These are phyloP conservation scores for Odocoileus virginianus DNA, from an alignment of 2,113 vertebrate genomes.

Conservation along the genomic window DNA sequence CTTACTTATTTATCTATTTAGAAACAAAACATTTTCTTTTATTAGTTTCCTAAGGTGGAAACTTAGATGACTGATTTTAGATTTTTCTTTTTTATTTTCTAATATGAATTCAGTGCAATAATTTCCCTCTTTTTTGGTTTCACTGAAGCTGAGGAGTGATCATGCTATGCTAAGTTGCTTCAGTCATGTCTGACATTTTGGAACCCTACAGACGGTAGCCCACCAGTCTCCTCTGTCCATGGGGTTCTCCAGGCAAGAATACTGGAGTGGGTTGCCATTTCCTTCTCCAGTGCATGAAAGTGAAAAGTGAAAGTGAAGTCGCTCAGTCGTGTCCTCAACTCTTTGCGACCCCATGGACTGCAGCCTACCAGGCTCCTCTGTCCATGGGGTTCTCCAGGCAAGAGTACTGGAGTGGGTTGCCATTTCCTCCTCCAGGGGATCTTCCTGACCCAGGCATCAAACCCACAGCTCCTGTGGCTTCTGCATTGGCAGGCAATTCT, in stretches of 20 bases:
- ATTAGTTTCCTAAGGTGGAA: background rate
- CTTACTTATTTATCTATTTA: background rate
- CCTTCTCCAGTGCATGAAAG: background rate
- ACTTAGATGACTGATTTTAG: background rate
- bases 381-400: background rate
- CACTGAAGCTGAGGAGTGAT: background rate
- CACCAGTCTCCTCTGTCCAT: background rate
- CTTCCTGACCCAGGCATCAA: background rate
- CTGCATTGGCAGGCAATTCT: background rate
- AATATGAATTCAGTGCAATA: background rate
- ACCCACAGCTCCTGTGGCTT: rapidly evolving
- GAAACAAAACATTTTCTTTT: background rate
- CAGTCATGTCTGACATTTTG: rapidly evolving
- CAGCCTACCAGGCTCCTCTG: background rate
- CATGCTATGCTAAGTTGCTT: background rate
- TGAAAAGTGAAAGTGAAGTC: no score
- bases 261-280: background rate
- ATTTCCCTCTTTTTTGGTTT: background rate
- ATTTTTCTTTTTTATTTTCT: background rate
- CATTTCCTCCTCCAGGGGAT: background rate
- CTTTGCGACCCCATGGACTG: no score
- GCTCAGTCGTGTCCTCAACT: no score
- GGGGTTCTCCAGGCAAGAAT: background rate
- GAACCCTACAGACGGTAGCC: background rate
- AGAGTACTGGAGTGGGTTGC: background rate